Base-by-base conservation (phyloP, 2,888 invertebrate species). In the Hypomecis punctinalis region DNA sequence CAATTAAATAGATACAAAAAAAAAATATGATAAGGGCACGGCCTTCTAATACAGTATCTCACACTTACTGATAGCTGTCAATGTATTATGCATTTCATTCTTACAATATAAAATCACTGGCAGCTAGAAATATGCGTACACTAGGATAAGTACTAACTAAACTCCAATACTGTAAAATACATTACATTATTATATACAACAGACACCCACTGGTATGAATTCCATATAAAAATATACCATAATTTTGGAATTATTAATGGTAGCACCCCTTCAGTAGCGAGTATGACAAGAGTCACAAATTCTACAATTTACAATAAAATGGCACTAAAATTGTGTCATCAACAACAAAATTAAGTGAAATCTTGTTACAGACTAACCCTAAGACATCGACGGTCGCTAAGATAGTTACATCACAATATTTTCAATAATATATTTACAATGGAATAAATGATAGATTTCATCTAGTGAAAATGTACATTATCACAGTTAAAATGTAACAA, bases 211-310 rank as follows among this genome's bases (percentile, higher is more conserved):
- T 90, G 93, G 93, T 90, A 89, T 91, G 87, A 82, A 88, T 88
- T 89, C 88, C 91, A 90, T 91, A 92, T 88, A 92, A 92, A 93
- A 92, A 91, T 91, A 92, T 90, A 92, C 91, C 91, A 90, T 84
- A 87, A 85, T 86, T 89, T 90, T 90, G 91, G 89, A 92, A 93
- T 91, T 91, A 93, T 93, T 89, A 86, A 91, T 93, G 93, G 93
- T 93, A 93, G 93, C 93, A 93, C 93, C 93, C 93, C 93, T 91
- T 92, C 91, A 89, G 85, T 90, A 93, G 93, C 93, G 88, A 92
- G 93, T 93, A 93, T 93, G 93, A 93, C 93, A 93, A 93, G 93
- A 93, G 93, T 93, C 93, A 93, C 93, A 90, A 89, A 82, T 85
- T 88, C 86, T 90, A 91, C 83, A 90, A 90, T 92, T 90, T 91